Conservation (phyloP, 1,140 invertebrate genomes). For the Lepeophtheirus salmonis region DNA sequence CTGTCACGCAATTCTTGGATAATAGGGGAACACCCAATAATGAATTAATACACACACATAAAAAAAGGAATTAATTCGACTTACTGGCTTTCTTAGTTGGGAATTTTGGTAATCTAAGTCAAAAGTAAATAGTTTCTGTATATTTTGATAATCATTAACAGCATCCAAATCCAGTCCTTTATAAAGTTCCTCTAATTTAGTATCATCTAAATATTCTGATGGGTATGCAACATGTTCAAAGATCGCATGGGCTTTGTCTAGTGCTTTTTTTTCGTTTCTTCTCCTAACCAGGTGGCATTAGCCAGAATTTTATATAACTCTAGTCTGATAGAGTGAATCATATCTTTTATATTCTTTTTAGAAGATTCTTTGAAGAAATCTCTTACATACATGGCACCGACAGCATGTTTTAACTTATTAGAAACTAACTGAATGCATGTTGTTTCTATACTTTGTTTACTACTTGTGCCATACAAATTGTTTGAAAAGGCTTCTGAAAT, state of each 20-base stretch:
- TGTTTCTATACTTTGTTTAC: not conserved
- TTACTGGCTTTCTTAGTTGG: not conserved
- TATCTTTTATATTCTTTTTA: slow-evolving; percentile 1
- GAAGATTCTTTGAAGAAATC: not conserved
- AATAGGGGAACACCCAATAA: too few relatives aligned
- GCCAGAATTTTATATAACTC: not conserved
- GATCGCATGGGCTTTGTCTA: not conserved
- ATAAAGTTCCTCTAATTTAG: not conserved
- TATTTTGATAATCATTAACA: not conserved
- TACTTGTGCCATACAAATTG: not conserved
- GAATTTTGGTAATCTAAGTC: not conserved
- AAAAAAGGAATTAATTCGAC: too few relatives aligned
- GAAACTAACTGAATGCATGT: not conserved
- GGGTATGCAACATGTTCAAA: slow-evolving; percentile 6
- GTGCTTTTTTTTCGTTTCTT: not conserved
- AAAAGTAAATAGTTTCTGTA: not conserved
- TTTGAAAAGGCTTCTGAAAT: not conserved
- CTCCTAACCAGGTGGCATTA: slow-evolving; percentile 4
- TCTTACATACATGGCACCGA: not conserved
- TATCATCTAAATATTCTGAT: not conserved
- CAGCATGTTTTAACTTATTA: not conserved
- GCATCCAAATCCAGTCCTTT: slow-evolving; percentile 2
- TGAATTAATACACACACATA: too few relatives aligned
- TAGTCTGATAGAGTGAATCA: not conserved
- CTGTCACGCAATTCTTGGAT: too few relatives aligned